Percentiles rank a stretch among this genome's conserved stretches.
These are phyloP conservation scores for Oceanites oceanicus DNA, from an alignment of 2,113 vertebrate species.

Conservation along the genomic window DNA sequence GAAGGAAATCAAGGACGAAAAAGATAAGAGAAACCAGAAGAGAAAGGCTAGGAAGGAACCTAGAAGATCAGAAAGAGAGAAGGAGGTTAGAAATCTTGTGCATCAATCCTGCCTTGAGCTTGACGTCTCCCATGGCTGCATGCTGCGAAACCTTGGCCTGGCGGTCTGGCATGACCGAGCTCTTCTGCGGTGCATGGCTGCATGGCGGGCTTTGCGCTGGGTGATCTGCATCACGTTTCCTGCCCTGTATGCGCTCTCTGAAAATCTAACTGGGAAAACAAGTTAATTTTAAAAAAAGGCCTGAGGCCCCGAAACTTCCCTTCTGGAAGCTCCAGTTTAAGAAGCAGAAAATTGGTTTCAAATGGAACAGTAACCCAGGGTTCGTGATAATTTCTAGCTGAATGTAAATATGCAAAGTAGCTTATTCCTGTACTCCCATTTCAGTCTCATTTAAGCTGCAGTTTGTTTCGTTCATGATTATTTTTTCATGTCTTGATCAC, in stretches of 20 bases:
- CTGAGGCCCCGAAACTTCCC: fast-evolving
- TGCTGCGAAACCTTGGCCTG: not conserved
- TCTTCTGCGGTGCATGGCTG: constrained; percentile 11
- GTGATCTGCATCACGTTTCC: not conserved
- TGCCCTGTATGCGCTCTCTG: not conserved
- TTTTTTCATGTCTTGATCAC: not conserved
- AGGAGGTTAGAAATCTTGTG: constrained; percentile 80
- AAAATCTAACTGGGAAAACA: not conserved
- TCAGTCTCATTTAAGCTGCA: not conserved
- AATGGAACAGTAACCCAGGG: not conserved
- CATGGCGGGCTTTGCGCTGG: not conserved
- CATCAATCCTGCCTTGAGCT: not conserved
- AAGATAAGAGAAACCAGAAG: constrained; percentile 80
- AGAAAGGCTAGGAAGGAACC: constrained; percentile 80
- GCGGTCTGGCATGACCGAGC: not conserved
- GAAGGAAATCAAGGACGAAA: constrained; percentile 74
- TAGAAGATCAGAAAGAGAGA: constrained; percentile 83
- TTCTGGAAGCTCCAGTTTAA: not conserved
- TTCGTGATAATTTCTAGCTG: not conserved
- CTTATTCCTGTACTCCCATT: not conserved
- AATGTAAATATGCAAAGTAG: not conserved
- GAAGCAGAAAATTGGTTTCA: not conserved
- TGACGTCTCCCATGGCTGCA: not conserved
- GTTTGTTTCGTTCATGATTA: not conserved
- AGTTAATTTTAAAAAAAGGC: not conserved